These are phyloP conservation scores for Bedellia somnulentella DNA, from an alignment of 2,888 invertebrate species.

Conservation along the genomic window DNA sequence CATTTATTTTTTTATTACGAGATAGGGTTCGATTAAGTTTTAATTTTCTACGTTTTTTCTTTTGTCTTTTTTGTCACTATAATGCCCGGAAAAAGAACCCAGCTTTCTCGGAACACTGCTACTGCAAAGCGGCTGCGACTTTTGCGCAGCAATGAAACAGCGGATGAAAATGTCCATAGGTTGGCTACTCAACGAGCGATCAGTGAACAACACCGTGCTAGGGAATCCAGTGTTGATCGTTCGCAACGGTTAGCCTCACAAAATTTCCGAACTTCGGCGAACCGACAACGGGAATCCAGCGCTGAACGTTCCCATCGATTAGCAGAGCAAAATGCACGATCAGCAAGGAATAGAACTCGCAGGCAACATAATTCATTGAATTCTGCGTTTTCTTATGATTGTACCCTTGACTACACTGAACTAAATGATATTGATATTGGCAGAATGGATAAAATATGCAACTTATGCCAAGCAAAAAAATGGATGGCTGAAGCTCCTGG, in stretches of 20 bases:
- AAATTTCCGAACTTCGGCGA: slow-evolving; percentile 7
- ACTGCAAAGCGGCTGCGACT: slow-evolving; percentile 10
- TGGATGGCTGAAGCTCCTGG: slow-evolving; percentile 12
- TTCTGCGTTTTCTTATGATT: slow-evolving; percentile 8
- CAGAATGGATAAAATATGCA: slow-evolving; percentile 12
- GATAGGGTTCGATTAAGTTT: slow-evolving; percentile 3
- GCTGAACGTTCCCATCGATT: slow-evolving; percentile 4
- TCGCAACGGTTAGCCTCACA: slow-evolving; percentile 9
- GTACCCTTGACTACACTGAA: slow-evolving; percentile 6
- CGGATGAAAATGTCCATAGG: background rate
- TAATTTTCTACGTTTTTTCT: slow-evolving; percentile 2
- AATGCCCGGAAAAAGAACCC: slow-evolving; percentile 12
- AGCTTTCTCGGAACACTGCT: slow-evolving; percentile 11
- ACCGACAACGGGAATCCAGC: background rate
- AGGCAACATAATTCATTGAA: slow-evolving; percentile 5
- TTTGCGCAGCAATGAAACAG: background rate
- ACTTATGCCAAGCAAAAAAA: slow-evolving; percentile 9
- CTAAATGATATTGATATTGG: slow-evolving; percentile 9
- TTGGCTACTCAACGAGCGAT: background rate
- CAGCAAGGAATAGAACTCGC: slow-evolving; percentile 3
- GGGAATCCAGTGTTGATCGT: slow-evolving; percentile 11
- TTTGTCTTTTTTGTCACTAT: slow-evolving; percentile 4
- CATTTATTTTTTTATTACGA: background rate
- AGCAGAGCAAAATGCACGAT: slow-evolving; percentile 6
- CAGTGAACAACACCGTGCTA: background rate